These are phyloP conservation scores for Petrocephalus sullivani DNA, from an alignment of 2,797 vertebrate genomes.

Conservation along the genomic window DNA sequence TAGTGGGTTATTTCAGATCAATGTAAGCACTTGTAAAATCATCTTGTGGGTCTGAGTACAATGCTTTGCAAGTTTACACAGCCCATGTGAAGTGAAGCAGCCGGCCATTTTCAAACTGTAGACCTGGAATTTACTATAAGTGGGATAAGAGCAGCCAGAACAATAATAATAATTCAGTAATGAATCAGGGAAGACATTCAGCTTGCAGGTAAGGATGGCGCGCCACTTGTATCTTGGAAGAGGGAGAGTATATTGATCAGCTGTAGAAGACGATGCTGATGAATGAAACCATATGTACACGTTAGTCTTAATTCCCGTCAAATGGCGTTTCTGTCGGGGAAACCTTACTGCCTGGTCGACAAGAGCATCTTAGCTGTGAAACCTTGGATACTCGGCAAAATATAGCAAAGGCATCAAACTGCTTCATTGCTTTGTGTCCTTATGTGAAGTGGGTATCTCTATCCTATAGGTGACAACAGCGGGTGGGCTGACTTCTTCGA, in stretches of 20 bases:
- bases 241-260: neutral
- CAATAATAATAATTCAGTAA: neutral
- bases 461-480: constrained; percentile 59
- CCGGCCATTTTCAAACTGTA: neutral
- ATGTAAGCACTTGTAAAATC: neutral
- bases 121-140: neutral
- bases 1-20: neutral
- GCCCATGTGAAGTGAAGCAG: neutral
- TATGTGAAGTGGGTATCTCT: constrained; percentile 14
- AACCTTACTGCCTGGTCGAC: neutral
- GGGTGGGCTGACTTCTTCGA: constrained; percentile 61
- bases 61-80: neutral
- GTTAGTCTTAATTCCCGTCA: neutral
- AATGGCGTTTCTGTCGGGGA: neutral
- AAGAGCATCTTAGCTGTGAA: neutral
- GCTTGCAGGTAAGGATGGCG: neutral
- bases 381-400: neutral
- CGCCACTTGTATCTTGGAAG: neutral
- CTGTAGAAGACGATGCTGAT: neutral
- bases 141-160: neutral
- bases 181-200: neutral
- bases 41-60: neutral
- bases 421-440: neutral
- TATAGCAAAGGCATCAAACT: too few species aligned
- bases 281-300: neutral